These are phyloP conservation scores for Brachyptera risi DNA, from an alignment of 2,888 invertebrate genomes.

Conservation along the genomic window DNA sequence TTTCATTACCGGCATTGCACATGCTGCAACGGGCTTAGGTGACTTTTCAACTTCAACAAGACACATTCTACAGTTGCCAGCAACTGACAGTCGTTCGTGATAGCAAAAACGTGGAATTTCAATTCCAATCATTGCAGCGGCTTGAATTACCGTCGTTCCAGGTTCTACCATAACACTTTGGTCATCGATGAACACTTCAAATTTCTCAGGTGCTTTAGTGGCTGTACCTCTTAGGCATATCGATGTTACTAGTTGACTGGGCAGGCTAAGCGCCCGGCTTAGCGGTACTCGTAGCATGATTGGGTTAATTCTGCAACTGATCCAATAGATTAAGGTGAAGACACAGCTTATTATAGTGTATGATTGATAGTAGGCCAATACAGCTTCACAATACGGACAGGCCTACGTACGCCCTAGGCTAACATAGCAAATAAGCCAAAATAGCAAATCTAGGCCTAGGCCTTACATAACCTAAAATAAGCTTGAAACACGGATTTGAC, in stretches of 20 bases:
- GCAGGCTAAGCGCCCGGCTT: slow-evolving; percentile 55
- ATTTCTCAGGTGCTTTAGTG: slow-evolving; percentile 61
- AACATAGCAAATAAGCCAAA: too few species aligned
- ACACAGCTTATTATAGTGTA: too few species aligned
- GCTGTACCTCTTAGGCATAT: slow-evolving; percentile 33
- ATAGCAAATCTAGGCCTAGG: too few species aligned
- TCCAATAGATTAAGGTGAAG: too few species aligned
- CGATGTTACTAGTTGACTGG: slow-evolving; percentile 26
- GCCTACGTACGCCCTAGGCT: too few species aligned
- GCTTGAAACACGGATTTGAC: too few species aligned
- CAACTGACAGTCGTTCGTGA: slow-evolving; percentile 96
- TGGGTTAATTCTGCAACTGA: neutral
- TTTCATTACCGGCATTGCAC: slow-evolving; percentile 99
- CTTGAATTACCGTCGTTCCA: slow-evolving; percentile 92
- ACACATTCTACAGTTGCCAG: slow-evolving; percentile 99
- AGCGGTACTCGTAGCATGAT: slow-evolving; percentile 73
- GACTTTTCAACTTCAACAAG: slow-evolving; percentile 98
- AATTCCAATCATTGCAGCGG: slow-evolving; percentile 89
- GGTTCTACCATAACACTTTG: slow-evolving; percentile 90
- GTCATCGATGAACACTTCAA: slow-evolving; percentile 97
- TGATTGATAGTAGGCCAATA: too few species aligned
- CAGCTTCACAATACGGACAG: too few species aligned
- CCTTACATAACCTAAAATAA: too few species aligned
- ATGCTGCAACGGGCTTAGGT: slow-evolving; percentile 96
- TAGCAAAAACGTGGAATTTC: slow-evolving; percentile 99